These are phyloP conservation scores for Drosophila vallismaia DNA, from an alignment of 2,888 invertebrate species.

Conservation along the genomic window DNA sequence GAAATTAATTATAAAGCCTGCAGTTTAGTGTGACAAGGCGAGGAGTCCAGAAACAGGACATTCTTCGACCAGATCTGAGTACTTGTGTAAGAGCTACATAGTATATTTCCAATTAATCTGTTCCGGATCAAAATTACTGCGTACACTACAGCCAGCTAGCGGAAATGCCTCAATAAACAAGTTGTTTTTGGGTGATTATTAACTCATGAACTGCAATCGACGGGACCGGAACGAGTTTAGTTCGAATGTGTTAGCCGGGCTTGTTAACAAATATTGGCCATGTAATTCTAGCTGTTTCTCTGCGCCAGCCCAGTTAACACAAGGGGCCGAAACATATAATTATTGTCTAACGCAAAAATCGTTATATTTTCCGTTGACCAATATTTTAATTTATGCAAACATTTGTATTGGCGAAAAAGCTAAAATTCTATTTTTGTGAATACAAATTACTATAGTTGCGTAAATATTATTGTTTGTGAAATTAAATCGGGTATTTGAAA, in stretches of 20 bases:
- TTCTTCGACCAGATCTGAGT: slow-evolving; percentile 2
- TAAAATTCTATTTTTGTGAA: slow-evolving; percentile 20
- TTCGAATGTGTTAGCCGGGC: slow-evolving; percentile 12
- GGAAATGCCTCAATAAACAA: slow-evolving; percentile 11
- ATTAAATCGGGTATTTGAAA: not conserved
- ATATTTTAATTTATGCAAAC: slow-evolving; percentile 50
- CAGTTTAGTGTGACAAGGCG: slow-evolving; percentile 78
- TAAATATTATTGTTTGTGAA: not conserved
- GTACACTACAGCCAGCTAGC: not conserved
- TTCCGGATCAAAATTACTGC: not conserved
- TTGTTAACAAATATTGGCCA: slow-evolving; percentile 64
- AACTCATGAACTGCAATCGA: slow-evolving; percentile 38
- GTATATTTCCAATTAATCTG: slow-evolving; percentile 1
- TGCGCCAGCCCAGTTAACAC: not conserved
- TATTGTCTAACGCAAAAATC: slow-evolving; percentile 48
- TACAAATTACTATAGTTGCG: slow-evolving; percentile 18
- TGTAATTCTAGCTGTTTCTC: slow-evolving; percentile 36
- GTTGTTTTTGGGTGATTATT: slow-evolving; percentile 20
- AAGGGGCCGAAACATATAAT: slow-evolving; percentile 35
- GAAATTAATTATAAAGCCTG: slow-evolving; percentile 83
- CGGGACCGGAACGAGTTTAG: slow-evolving; percentile 20
- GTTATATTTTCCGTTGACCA: slow-evolving; percentile 19
- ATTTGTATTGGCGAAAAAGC: slow-evolving; percentile 17
- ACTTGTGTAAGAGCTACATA: not conserved
- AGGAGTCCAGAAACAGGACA: slow-evolving; percentile 49